Percentiles rank a stretch among this genome's conserved stretches.
phyloP scores from a whole-genome alignment of 2,888 invertebrate species.

The Eupeodes latifasciatus region DNA sequence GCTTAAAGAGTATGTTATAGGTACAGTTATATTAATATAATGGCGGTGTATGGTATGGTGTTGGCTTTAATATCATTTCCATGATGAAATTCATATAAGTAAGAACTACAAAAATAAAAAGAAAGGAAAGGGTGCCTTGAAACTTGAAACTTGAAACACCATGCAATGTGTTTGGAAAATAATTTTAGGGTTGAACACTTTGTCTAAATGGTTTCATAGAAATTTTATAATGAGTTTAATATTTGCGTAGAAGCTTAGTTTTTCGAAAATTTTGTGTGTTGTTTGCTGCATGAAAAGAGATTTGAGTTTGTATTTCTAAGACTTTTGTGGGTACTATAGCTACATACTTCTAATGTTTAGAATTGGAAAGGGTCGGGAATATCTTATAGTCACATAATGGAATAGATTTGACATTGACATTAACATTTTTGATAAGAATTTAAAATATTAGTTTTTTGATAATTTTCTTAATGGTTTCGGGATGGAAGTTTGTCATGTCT shows the following conservation, averaged over 20 bases:
- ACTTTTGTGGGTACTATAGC: no score
- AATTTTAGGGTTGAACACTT: conserved; percentile 57
- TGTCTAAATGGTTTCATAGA: conserved; percentile 62
- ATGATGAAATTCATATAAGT: background rate
- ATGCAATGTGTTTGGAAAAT: conserved; percentile 43
- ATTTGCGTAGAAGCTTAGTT: conserved; percentile 44
- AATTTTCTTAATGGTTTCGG: background rate
- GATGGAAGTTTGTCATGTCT: background rate
- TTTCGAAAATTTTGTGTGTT: conserved; percentile 16
- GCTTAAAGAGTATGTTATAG: conserved; percentile 39
- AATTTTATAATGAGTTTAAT: conserved; percentile 61
- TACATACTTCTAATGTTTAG: no score
- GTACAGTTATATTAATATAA: conserved; percentile 4
- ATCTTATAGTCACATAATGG: no score
- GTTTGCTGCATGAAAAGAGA: background rate
- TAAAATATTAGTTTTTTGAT: background rate
- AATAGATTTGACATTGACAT: background rate
- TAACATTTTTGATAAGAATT: background rate
- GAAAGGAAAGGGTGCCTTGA: conserved; percentile 25
- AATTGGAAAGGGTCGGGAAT: no score
- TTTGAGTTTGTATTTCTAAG: background rate
- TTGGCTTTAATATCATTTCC: background rate
- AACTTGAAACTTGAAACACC: background rate
- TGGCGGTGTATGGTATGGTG: background rate
- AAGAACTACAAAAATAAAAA: no score